Conservation (phyloP, 2,888 invertebrate genomes). For the Sarcophaga variegata region DNA sequence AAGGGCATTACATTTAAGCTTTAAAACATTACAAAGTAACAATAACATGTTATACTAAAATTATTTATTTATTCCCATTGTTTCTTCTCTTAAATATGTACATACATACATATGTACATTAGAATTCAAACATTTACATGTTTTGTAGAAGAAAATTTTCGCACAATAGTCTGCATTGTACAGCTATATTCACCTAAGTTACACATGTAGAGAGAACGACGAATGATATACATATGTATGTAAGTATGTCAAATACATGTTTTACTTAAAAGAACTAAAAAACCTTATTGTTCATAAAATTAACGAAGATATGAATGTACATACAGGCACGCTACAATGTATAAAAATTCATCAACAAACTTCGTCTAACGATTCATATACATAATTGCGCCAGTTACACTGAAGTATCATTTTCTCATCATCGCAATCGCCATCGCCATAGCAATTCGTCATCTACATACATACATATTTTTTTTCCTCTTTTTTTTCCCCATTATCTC, state of each 20-base stretch:
- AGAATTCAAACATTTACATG: no score
- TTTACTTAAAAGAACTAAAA: slow-evolving; percentile 31
- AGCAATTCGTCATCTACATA: no score
- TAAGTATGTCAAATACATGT: slow-evolving; percentile 40
- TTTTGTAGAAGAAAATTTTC: no score
- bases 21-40: no score
- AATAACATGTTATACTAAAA: no score
- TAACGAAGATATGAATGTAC: slow-evolving; percentile 1
- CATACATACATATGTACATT: no score
- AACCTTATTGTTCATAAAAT: slow-evolving; percentile 35
- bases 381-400: slow-evolving; percentile 25
- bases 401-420: slow-evolving; percentile 34
- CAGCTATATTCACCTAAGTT: slow-evolving; percentile 14
- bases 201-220: background rate
- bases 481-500: background rate
- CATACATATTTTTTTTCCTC: background rate
- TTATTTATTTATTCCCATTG: no score
- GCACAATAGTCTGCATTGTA: no score
- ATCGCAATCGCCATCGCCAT: background rate
- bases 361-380: background rate
- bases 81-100: no score
- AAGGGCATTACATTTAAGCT: no score
- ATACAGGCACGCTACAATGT: slow-evolving; percentile 1
- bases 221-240: background rate
- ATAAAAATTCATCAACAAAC: slow-evolving; percentile 31